Evolutionary conservation across 2,888 invertebrate species (phyloP).

Genomic region (Monoplex corrugatus): DNA sequence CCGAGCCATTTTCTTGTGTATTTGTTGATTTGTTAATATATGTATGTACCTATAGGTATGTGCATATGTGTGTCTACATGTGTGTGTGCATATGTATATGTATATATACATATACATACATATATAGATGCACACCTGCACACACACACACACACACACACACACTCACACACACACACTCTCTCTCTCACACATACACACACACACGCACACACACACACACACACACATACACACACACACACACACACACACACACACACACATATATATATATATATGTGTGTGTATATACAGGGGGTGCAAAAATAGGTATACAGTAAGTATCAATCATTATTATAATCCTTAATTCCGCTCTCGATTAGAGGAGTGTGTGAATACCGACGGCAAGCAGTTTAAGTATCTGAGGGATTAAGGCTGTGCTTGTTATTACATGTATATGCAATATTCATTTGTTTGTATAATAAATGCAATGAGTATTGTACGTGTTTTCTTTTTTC

Average conservation of each 20-base stretch:
- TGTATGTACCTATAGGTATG: too few species aligned
- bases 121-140: neutral
- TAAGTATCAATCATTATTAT: too few species aligned
- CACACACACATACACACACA: conserved; percentile 7
- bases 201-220: neutral
- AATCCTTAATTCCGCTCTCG: neutral
- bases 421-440: too few species aligned
- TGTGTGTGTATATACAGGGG: neutral
- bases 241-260: conserved; percentile 2
- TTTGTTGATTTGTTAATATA: too few species aligned
- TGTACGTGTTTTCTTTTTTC: too few species aligned
- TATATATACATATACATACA: neutral
- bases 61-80: too few species aligned
- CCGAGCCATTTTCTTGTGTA: neutral
- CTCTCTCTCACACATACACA: neutral
- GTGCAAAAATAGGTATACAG: too few species aligned
- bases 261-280: neutral
- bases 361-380: too few species aligned
- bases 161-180: neutral
- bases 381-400: neutral
- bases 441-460: too few species aligned
- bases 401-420: neutral
- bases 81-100: too few species aligned
- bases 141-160: neutral
- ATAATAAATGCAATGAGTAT: too few species aligned